These are phyloP conservation scores for Calypte anna DNA, from an alignment of 2,113 vertebrate genomes.

Conservation along the genomic window DNA sequence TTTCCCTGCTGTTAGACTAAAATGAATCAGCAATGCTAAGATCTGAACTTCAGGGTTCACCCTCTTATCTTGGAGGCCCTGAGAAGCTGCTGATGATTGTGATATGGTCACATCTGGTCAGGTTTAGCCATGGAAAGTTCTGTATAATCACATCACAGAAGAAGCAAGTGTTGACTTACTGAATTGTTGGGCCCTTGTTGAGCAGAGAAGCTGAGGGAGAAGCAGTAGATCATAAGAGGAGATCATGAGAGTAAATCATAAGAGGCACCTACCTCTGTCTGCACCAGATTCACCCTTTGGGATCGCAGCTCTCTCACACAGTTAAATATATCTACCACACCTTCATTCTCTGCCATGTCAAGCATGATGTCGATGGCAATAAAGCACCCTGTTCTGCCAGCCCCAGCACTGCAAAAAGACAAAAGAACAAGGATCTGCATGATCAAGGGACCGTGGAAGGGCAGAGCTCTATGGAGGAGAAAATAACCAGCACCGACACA, in stretches of 20 bases:
- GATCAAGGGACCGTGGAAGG: neutral
- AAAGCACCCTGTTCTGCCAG: constrained; percentile 94
- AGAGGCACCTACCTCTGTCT: constrained; percentile 88
- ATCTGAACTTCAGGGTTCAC: neutral
- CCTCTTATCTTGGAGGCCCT: neutral
- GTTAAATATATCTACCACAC: constrained; percentile 97
- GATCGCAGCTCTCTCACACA: constrained; percentile 96
- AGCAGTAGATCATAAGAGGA: neutral
- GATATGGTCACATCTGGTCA: neutral
- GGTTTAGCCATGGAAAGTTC: neutral
- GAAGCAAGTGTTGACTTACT: neutral
- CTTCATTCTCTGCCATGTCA: constrained; percentile 98
- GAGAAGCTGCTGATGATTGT: neutral
- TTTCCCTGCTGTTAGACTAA: neutral
- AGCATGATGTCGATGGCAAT: constrained; percentile 98
- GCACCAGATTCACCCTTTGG: constrained; percentile 96
- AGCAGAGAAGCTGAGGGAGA: neutral
- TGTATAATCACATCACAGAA: neutral
- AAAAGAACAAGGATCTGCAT: neutral
- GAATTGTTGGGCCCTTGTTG: neutral
- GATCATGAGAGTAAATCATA: neutral
- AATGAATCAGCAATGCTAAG: constrained; percentile 28
- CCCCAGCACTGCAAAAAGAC: constrained; percentile 84
- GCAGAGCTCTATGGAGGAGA: neutral
- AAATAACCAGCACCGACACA: neutral